Evolutionary conservation across 2,113 vertebrate genomes (phyloP), one percentile per base, ranked within the genome.

Genomic region (Eira barbara): DNA sequence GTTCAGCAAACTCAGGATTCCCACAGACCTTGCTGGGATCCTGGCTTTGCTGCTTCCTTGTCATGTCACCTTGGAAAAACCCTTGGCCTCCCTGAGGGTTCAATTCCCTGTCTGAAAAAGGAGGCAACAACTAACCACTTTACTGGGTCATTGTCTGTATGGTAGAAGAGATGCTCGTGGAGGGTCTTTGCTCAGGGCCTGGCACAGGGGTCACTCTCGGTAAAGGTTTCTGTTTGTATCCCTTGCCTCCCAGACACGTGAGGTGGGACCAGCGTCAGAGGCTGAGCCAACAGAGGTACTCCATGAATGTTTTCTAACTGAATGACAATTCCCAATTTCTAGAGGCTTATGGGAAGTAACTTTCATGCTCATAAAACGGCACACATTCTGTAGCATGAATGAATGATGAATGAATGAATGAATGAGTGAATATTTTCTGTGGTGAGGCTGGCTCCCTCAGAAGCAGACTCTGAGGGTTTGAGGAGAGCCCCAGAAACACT

Each of bases 161-260:
- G 80, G 39, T 79, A 34, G 39, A 69, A 21, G 55, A 59, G 11
- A 14, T 3, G 39, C 7, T 0, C 0, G 1, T 15, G 49, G 15
- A 63, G 23, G 69, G 61, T 36, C 71, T 85, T 31, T 55, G 82
- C 55, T 3, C 6, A 15, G 74, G 45, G 47, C 25, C 42, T 34
- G n/a, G 59, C 17, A 0, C 45, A 15, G 4, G 45, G n/a, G 14
- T 15, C 47, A 13, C 25, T 2, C 14, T 49, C 6, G 0, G 4
- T 8, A 4, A 55, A 76, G 4, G 0, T 12, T 18, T 71, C 59
- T 78, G 25, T 29, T 15, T 15, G 0, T 36, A 15, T 15, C 87
- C 57, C 1, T 18, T 2, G 7, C 31, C 49, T 87, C 27, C 74
- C 13, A 31, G 61, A 78, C 0, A 17, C 36, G 45, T 7, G 23